phyloP scores from a whole-genome alignment of 2,797 vertebrate genomes.

The Brotula barbata region DNA sequence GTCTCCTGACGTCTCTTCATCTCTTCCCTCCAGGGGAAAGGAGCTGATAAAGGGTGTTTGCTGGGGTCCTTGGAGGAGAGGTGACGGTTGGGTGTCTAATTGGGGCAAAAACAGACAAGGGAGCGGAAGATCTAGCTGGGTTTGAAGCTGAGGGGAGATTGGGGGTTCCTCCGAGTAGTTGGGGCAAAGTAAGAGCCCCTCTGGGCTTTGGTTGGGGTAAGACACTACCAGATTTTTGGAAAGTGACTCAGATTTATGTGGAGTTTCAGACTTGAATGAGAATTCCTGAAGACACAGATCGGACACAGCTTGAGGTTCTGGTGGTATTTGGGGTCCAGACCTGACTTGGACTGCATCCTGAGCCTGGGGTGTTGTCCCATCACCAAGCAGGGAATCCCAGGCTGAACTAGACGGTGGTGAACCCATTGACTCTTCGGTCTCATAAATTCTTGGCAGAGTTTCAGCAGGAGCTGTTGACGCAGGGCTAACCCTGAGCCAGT shows the following conservation, averaged over 20 bases:
- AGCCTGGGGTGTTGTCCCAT: neutral
- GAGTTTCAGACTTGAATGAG: neutral
- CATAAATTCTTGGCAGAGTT: neutral
- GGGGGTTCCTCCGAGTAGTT: neutral
- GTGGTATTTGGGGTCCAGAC: neutral
- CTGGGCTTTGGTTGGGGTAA: neutral
- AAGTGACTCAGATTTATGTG: neutral
- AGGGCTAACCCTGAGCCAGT: constrained; percentile 14
- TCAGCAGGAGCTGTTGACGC: constrained; percentile 8
- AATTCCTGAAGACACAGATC: neutral
- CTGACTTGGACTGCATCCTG: neutral
- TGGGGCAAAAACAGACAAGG: neutral
- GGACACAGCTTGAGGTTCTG: neutral
- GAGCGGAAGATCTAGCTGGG: neutral
- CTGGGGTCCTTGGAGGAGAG: neutral
- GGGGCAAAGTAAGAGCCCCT: neutral
- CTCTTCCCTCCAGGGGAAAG: constrained; percentile 2
- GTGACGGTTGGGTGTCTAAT: neutral
- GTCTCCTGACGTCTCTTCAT: constrained; percentile 6
- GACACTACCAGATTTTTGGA: too few relatives aligned
- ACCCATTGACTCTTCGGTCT: constrained; percentile 2
- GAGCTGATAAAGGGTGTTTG: neutral
- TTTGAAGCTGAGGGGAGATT: constrained; percentile 1
- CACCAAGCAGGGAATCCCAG: neutral
- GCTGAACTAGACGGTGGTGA: neutral